A percentile compares a stretch with the other conserved stretches of the same genome.
Conservation (phyloP, 2,113 vertebrate species). For the Eleginops maclovinus region DNA sequence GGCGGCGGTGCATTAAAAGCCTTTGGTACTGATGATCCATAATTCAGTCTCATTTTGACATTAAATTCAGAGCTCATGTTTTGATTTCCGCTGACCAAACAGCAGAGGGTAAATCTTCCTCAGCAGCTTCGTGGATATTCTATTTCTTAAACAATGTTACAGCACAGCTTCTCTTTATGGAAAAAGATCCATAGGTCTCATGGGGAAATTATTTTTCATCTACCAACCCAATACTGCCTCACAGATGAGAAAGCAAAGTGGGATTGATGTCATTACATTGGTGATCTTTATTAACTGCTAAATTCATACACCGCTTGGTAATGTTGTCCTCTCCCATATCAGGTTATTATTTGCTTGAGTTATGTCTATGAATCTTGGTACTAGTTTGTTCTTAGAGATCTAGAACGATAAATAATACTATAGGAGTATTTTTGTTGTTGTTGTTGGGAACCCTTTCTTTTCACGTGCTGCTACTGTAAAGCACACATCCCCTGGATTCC, state of each 20-base stretch:
- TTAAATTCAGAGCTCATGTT: constrained; percentile 57
- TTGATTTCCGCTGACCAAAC: constrained; percentile 69
- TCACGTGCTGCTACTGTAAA: too few species aligned
- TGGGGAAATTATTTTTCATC: constrained; percentile 18
- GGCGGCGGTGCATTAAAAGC: constrained; percentile 48
- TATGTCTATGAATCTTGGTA: not conserved
- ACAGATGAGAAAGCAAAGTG: constrained; percentile 3
- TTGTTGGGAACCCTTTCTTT: too few species aligned
- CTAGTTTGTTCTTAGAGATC: too few species aligned
- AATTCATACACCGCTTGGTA: not conserved
- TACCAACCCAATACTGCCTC: constrained; percentile 10
- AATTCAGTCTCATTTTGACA: constrained; percentile 78
- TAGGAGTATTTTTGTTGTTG: too few species aligned
- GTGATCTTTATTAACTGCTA: not conserved
- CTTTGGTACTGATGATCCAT: constrained; percentile 73
- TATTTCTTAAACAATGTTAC: constrained; percentile 61
- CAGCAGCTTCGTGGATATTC: constrained; percentile 53
- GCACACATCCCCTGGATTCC: too few species aligned
- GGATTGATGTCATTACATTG: not conserved
- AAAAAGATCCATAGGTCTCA: constrained; percentile 26
- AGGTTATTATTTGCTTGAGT: not conserved
- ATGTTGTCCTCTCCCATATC: not conserved
- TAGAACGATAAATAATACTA: too few species aligned
- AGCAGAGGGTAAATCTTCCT: constrained; percentile 57
- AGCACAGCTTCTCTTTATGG: constrained; percentile 18